phyloP scores from a whole-genome alignment of 2,113 vertebrate species.

The Chiloscyllium plagiosum region DNA sequence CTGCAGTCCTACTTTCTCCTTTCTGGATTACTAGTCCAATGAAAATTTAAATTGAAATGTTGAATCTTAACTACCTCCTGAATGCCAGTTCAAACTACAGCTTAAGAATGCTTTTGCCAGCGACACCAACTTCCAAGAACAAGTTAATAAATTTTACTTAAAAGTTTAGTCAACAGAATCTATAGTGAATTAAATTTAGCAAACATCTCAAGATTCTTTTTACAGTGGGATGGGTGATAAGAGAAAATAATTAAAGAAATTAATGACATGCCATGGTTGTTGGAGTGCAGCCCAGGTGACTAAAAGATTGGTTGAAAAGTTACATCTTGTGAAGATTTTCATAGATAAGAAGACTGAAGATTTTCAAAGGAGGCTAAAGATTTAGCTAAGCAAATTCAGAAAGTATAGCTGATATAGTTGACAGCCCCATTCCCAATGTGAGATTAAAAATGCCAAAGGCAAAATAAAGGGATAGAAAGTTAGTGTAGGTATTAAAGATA shows the following conservation, averaged over 20 bases:
- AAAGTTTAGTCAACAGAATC: background rate
- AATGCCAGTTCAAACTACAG: background rate
- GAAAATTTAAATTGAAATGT: no score
- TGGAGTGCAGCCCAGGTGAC: background rate
- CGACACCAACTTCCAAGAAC: background rate
- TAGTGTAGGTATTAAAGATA: background rate
- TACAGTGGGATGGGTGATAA: background rate
- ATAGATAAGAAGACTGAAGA: background rate
- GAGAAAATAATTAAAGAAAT: background rate
- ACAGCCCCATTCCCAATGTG: background rate
- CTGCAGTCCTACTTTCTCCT: no score
- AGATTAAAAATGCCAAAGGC: background rate
- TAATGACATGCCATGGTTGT: background rate
- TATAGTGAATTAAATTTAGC: background rate
- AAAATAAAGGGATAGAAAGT: background rate
- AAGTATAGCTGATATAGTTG: background rate
- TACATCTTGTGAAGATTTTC: background rate
- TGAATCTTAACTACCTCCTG: no score
- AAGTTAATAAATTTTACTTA: background rate
- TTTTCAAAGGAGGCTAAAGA: background rate
- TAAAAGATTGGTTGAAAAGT: background rate
- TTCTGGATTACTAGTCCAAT: no score
- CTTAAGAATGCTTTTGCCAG: background rate
- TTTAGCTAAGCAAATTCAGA: background rate
- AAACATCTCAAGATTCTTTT: background rate